Conservation (phyloP, 2,797 vertebrate species). For the Hoplostethus mediterraneus region DNA sequence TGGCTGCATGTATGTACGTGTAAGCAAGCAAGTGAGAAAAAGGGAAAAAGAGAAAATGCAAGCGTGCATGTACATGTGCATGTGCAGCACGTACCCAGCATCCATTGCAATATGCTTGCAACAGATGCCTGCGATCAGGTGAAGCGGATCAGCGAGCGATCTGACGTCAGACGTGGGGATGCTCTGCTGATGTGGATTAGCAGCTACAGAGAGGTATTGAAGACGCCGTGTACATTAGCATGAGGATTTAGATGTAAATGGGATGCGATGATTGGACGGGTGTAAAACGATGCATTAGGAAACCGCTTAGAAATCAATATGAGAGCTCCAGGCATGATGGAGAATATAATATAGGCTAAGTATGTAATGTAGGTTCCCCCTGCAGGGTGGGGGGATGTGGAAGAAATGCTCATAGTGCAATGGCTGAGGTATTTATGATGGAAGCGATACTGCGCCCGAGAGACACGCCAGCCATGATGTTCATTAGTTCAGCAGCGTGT, state of each 20-base stretch:
- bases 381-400: neutral
- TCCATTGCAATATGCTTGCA: slow-evolving; percentile 24
- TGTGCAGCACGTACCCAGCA: neutral
- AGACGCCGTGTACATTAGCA: slow-evolving; percentile 23
- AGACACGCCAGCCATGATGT: neutral
- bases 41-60: neutral
- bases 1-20: neutral
- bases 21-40: neutral
- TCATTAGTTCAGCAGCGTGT: neutral
- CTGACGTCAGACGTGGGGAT: slow-evolving; percentile 31
- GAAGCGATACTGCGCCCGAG: neutral
- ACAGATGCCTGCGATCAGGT: slow-evolving; percentile 55
- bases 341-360: slow-evolving; percentile 3
- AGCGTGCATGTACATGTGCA: neutral
- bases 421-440: neutral
- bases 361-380: neutral
- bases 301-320: slow-evolving; percentile 43
- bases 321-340: slow-evolving; percentile 24
- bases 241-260: slow-evolving; percentile 32
- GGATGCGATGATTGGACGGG: slow-evolving; percentile 34
- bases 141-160: slow-evolving; percentile 26
- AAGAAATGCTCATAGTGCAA: neutral
- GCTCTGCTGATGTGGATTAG: slow-evolving; percentile 46
- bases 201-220: neutral
- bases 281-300: slow-evolving; percentile 30